Evolutionary conservation across 2,797 vertebrate genomes (phyloP), one percentile per base, ranked within the genome.

Genomic region (Petrocephalus schoutedeni): DNA sequence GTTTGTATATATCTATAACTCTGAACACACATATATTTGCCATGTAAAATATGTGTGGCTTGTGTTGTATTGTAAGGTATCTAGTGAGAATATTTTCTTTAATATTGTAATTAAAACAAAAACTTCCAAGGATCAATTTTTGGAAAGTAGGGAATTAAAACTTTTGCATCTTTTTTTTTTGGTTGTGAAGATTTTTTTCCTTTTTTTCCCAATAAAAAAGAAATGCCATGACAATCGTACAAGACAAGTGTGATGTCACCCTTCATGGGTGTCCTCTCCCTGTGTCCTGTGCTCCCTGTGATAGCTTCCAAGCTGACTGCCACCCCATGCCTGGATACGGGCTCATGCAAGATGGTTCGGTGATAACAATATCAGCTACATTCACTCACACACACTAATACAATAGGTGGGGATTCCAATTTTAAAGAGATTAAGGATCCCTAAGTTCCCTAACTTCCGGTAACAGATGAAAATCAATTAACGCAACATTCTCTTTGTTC

Each of bases 41-140:
- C 32, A 86, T 41, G 71, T 89, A 87, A 90, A 93, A 91, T 92
- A 88, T 91, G 84, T 91, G 92, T 95, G 93, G 93, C 93, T 94
- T 94, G 90, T 91, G 92, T 91, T 93, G 93, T 92, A 88, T 90
- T 61, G 89, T 92, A 91, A 85, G 89, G 89, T 92, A 80, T 91
- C 91, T 91, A 90, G 91, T 91, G 89, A 91, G 80, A n/a, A 84
- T 74, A 84, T 91, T 91, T 92, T 89, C 88, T 92, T 19, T 16
- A 32, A 58, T 77, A 56, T 84, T 56, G 58, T n/a, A 89, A 87
- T 12, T 85, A 85, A 90, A 87, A 80, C 0, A 3, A 53, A 85
- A 82, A 88, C 53, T 14, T 28, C 88, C 80, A 53, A 77, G 16
- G 12, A 16, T 7, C 32, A 8, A 10, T 49, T 23, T 67, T 19